Conservation (phyloP, 2,888 invertebrate genomes). For the Falcaria lacertinaria region DNA sequence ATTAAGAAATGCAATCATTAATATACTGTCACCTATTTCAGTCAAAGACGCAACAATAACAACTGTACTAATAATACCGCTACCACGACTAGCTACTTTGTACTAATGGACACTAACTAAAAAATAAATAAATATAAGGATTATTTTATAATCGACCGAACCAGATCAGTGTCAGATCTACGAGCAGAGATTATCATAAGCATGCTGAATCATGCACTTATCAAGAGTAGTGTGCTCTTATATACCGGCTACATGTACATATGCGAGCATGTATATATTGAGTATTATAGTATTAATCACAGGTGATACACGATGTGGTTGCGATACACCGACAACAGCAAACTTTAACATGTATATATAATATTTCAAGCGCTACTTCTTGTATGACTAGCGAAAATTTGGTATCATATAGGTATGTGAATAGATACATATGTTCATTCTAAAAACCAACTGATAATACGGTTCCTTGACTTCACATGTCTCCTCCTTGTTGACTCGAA, state of each 20-base stretch:
- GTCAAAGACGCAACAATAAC: background rate
- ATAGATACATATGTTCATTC: conserved; percentile 63
- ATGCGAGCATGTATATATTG: conserved; percentile 38
- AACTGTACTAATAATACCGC: conserved; percentile 9
- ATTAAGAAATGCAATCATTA: background rate
- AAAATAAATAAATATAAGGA: conserved; percentile 15
- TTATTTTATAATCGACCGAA: conserved; percentile 15
- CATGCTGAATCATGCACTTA: conserved; percentile 65
- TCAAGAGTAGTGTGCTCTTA: conserved; percentile 42
- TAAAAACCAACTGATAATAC: conserved; percentile 80
- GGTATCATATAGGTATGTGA: conserved; percentile 26
- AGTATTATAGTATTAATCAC: conserved; percentile 41
- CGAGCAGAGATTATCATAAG: conserved; percentile 41
- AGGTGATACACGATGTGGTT: conserved; percentile 38
- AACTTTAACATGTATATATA: conserved; percentile 42
- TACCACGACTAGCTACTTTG: conserved; percentile 71
- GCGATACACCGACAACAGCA: conserved; percentile 48
- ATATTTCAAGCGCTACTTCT: conserved; percentile 55
- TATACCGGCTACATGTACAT: conserved; percentile 32
- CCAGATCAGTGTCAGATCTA: conserved; percentile 42
- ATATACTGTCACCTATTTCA: background rate
- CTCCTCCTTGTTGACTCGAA: conserved; percentile 78
- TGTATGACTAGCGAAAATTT: conserved; percentile 64
- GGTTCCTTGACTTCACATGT: conserved; percentile 78
- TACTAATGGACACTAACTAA: conserved; percentile 45